Evolutionary conservation across 2,113 vertebrate species (phyloP), one percentile per base, ranked within the genome.

Genomic region (Lepus timidus): DNA sequence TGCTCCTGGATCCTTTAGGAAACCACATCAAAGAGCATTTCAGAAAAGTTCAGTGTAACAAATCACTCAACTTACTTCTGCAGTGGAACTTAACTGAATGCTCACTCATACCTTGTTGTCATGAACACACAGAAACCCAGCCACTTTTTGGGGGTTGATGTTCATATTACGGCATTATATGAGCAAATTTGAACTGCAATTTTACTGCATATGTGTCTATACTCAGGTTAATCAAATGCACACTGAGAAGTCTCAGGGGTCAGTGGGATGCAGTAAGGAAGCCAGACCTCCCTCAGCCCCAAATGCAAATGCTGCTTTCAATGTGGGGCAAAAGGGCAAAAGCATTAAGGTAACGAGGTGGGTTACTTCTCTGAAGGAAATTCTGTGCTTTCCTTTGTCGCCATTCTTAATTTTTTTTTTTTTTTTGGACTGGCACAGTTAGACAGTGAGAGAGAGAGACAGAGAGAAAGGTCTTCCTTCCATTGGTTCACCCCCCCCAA

Each of bases 1-100:
- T 33, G 67, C 51, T 4, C 0, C 61, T 87, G 83, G 25, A 67
- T 95, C 91, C 94, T 94, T 89, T 80, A 81, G 95, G 89, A 95
- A 89, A 39, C 85, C 52, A 25, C 75, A 52, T 92, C 82, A 94
- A 93, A 94, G 96, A 85, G 52, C 12, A 52, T 92, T 95, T 93
- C 73, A 65, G 55, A 16, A 93, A 94, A 95, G 95, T 79, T 91
- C 85, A 84, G 90, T 89, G 91, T 88, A 90, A 95, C 85, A 94
- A 91, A 88, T 89, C 65, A 87, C 94, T 76, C 51, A 88, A 4
- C 65, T 88, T 92, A 62, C 22, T 49, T 65, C 68, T 68, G 44
- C 6, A 70, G 1, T 33, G 68, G 81, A 51, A 82, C 33, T 80
- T 71, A 76, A 67, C 3, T 58, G 22, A 78, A 76, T 14, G 36